Evolutionary conservation across 37 sponge, comb jelly and placozoan species (phyloP).

Genomic region (Halisarca cf. caerulea): DNA sequence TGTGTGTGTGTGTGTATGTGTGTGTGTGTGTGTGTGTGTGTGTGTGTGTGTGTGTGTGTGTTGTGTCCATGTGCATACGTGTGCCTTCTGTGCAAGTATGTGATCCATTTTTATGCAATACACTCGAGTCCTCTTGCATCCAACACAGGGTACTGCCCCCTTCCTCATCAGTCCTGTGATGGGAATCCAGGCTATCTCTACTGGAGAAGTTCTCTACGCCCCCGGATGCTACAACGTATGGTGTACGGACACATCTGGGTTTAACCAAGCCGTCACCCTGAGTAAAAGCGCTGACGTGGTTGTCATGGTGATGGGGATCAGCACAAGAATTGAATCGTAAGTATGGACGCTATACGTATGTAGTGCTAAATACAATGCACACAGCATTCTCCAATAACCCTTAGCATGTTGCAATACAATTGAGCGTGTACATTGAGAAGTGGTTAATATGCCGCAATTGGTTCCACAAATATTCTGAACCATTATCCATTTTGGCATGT

Average conservation of each 20-base stretch:
- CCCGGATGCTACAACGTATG: constrained; percentile 66
- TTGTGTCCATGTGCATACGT: constrained; percentile 22
- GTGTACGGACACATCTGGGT: constrained; percentile 50
- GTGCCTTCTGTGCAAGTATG: not conserved
- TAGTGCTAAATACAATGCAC: not conserved
- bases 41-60: constrained; percentile 15
- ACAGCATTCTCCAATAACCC: no score
- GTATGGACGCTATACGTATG: not conserved
- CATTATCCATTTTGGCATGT: no score
- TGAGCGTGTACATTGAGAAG: no score
- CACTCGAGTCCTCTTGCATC: not conserved
- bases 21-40: constrained; percentile 10
- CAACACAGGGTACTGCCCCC: constrained; percentile 68
- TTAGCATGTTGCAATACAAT: no score
- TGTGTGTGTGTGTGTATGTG: constrained; percentile 25
- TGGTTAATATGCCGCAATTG: no score
- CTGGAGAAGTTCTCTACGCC: constrained; percentile 33
- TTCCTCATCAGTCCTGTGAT: constrained; percentile 71
- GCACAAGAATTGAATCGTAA: constrained; percentile 48
- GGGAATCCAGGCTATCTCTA: constrained; percentile 51
- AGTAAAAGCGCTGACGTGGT: constrained; percentile 65
- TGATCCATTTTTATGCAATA: not conserved
- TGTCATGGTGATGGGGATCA: constrained; percentile 65
- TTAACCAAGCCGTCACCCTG: constrained; percentile 54
- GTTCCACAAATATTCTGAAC: no score